phyloP scores from a whole-genome alignment of 2,113 vertebrate genomes.

The Cyprinodon tularosa region DNA sequence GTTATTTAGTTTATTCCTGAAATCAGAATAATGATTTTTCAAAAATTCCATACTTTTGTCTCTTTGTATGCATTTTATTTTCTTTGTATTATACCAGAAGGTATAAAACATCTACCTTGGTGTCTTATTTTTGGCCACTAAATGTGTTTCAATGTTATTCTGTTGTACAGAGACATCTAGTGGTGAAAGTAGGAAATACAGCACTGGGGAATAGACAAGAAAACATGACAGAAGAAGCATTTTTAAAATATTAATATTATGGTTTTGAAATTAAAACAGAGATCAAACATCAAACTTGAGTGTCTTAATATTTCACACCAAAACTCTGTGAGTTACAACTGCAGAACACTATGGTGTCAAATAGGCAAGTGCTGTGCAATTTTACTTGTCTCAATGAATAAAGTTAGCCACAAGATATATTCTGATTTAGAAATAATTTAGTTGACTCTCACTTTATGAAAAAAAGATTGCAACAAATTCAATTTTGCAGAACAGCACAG shows the following conservation, averaged over 20 bases:
- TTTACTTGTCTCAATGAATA: not conserved
- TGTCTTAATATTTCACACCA: not conserved
- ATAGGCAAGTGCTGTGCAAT: not conserved
- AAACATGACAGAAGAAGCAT: not conserved
- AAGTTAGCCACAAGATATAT: not conserved
- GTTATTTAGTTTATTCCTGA: not conserved
- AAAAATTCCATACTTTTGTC: not conserved
- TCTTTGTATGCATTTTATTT: not conserved
- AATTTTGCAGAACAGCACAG: not conserved
- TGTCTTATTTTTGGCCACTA: not conserved
- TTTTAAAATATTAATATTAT: not conserved
- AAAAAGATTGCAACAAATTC: not conserved
- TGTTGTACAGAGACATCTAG: slow-evolving; percentile 26
- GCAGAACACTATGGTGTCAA: not conserved
- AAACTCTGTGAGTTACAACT: not conserved
- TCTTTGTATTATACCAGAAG: not conserved
- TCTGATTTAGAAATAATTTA: not conserved
- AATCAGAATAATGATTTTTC: not conserved
- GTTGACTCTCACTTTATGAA: not conserved
- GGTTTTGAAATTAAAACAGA: too few species aligned
- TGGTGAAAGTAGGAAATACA: not conserved
- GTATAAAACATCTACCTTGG: too few species aligned
- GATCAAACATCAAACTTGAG: not conserved
- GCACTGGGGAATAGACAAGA: not conserved
- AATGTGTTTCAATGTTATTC: not conserved